These are phyloP conservation scores for Aphyosemion australe DNA, from an alignment of 2,113 vertebrate species.

Conservation along the genomic window DNA sequence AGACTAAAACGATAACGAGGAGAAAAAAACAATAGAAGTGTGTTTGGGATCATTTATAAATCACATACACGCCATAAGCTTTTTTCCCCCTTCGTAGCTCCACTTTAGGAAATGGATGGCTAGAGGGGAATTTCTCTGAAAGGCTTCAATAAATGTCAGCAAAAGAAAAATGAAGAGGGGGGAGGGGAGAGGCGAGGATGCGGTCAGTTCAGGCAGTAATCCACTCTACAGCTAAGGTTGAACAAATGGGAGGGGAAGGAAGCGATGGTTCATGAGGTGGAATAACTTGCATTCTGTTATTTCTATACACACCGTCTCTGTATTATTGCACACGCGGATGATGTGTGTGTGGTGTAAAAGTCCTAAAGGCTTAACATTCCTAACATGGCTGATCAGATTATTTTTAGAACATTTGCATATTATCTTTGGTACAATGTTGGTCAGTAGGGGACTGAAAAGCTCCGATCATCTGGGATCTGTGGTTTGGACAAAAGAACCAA, in stretches of 20 bases:
- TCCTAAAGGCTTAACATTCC: constrained; percentile 8
- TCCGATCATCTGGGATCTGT: too few species aligned
- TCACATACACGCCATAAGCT: constrained; percentile 35
- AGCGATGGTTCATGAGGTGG: constrained; percentile 48
- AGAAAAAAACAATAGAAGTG: constrained; percentile 4
- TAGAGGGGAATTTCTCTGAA: constrained; percentile 75
- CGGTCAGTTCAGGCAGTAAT: constrained; percentile 67
- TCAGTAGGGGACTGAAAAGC: too few species aligned
- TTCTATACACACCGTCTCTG: constrained; percentile 40
- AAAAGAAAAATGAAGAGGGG: constrained; percentile 68
- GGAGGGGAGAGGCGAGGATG: constrained; percentile 34
- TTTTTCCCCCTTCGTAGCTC: constrained; percentile 35
- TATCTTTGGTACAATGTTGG: not conserved
- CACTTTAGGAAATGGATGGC: constrained; percentile 79
- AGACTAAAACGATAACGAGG: constrained; percentile 15
- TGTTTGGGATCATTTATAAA: constrained; percentile 59
- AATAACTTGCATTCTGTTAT: constrained; percentile 57
- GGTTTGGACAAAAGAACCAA: not conserved
- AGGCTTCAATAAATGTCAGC: constrained; percentile 80
- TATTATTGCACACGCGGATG: constrained; percentile 44
- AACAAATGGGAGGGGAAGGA: constrained; percentile 54
- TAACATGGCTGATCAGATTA: not conserved
- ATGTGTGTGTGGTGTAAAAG: constrained; percentile 10
- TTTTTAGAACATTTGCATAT: not conserved
- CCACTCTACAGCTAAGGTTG: constrained; percentile 59